Evolutionary conservation across 2,888 invertebrate genomes (phyloP).

Genomic region (Apamea crenata): DNA sequence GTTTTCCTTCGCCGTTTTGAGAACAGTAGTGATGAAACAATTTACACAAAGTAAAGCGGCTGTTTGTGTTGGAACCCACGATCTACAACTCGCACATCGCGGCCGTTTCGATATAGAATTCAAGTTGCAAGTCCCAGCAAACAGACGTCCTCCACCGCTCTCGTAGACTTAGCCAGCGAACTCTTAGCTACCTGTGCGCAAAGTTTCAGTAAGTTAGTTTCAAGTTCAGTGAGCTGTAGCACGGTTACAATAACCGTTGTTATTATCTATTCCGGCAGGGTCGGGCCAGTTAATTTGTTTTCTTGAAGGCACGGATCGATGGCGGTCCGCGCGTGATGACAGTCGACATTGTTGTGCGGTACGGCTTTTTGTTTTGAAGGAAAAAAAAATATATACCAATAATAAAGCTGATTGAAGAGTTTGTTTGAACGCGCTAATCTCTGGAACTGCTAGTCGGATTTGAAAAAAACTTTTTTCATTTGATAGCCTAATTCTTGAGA

Average conservation of each 20-base stretch:
- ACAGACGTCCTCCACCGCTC: neutral
- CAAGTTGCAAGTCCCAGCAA: neutral
- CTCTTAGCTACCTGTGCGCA: slow-evolving; percentile 16
- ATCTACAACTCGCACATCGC: no score
- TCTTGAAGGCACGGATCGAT: slow-evolving; percentile 78
- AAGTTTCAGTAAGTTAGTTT: slow-evolving; percentile 53
- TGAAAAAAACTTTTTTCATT: no score
- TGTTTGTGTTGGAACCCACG: no score
- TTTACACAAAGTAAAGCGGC: no score
- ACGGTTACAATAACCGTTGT: slow-evolving; percentile 56
- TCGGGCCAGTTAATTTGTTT: slow-evolving; percentile 80
- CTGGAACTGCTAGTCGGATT: no score
- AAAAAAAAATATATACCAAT: no score
- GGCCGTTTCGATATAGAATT: neutral
- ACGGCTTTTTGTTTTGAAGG: slow-evolving; percentile 26
- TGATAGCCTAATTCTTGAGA: no score
- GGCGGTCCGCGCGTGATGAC: slow-evolving; percentile 67
- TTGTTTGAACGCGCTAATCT: no score
- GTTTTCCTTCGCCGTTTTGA: no score
- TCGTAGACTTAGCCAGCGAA: slow-evolving; percentile 3
- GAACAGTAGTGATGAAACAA: no score
- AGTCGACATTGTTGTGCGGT: slow-evolving; percentile 67
- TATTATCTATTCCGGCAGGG: slow-evolving; percentile 65
- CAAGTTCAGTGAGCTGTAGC: slow-evolving; percentile 42
- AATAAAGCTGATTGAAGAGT: no score